Percentiles rank a stretch among this genome's conserved stretches.
These are phyloP conservation scores for Chymomyza fuscimana DNA, from an alignment of 2,888 invertebrate species.

Conservation along the genomic window DNA sequence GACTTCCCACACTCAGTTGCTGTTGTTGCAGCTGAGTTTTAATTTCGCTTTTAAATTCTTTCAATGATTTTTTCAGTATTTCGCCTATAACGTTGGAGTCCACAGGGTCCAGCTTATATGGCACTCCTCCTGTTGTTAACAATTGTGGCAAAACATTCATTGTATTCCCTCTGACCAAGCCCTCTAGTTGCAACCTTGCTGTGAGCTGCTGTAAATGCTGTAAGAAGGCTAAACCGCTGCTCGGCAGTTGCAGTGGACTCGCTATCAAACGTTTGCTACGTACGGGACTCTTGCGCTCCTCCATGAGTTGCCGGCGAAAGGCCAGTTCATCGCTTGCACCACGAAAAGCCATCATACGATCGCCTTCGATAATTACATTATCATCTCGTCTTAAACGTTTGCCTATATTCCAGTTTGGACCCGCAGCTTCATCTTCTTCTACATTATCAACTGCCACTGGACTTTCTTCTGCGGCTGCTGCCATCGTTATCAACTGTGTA, in stretches of 20 bases:
- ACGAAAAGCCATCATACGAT: slow-evolving; percentile 41
- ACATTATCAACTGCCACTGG: neutral
- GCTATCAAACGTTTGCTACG: neutral
- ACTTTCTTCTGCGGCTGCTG: slow-evolving; percentile 16
- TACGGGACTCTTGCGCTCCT: neutral
- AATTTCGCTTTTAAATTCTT: slow-evolving; percentile 42
- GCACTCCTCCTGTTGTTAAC: slow-evolving; percentile 46
- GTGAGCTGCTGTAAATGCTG: slow-evolving; percentile 52
- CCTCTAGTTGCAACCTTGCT: slow-evolving; percentile 48
- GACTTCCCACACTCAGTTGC: neutral
- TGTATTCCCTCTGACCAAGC: slow-evolving; percentile 27
- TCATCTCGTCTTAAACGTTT: neutral
- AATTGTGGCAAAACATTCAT: slow-evolving; percentile 33
- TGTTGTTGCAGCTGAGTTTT: slow-evolving; percentile 24
- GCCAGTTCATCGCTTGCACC: slow-evolving; percentile 25
- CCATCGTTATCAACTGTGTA: slow-evolving; percentile 34
- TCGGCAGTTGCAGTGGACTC: neutral
- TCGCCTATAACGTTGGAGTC: slow-evolving; percentile 11
- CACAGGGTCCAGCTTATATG: slow-evolving; percentile 28
- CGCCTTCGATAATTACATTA: slow-evolving; percentile 40
- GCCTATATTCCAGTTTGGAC: neutral
- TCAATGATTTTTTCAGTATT: slow-evolving; percentile 33
- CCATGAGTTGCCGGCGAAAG: slow-evolving; percentile 4
- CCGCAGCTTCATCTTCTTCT: neutral
- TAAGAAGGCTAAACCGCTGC: slow-evolving; percentile 30